Evolutionary conservation across 1,140 invertebrate species (phyloP).

Genomic region (Megathymus violae): DNA sequence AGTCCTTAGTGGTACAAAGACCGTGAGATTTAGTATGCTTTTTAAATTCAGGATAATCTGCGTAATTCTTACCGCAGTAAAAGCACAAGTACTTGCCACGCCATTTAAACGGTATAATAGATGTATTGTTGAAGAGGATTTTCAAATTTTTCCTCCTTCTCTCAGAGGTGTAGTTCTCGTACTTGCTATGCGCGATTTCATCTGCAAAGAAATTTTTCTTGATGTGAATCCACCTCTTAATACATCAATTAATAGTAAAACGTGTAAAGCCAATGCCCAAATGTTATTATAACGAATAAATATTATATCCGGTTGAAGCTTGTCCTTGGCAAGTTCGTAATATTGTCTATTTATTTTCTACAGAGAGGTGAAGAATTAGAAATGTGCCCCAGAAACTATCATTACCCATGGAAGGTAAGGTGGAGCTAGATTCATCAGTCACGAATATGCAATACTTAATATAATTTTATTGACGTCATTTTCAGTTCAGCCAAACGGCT

Average conservation of each 20-base stretch:
- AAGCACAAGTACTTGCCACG: constrained; percentile 65
- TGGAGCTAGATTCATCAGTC: too few species aligned
- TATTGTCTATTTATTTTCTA: background rate
- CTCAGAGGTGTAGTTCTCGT: constrained; percentile 59
- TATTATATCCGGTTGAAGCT: too few species aligned
- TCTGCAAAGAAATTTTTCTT: constrained; percentile 74
- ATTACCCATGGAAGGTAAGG: too few species aligned
- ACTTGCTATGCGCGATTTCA: constrained; percentile 53
- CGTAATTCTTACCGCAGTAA: constrained; percentile 62
- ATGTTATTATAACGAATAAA: too few species aligned
- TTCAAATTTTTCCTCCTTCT: constrained; percentile 65
- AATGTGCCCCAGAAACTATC: background rate
- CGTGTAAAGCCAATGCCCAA: background rate
- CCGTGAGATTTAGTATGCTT: constrained; percentile 68
- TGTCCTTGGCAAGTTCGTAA: background rate
- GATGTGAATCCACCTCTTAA: constrained; percentile 53
- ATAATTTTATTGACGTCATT: background rate
- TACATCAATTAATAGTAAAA: constrained; percentile 9
- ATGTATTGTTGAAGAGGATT: constrained; percentile 72
- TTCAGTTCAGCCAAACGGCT: background rate
- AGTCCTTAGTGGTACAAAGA: constrained; percentile 53
- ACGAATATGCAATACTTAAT: background rate
- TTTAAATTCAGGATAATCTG: constrained; percentile 58
- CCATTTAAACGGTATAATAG: constrained; percentile 77
- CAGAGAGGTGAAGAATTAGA: background rate